phyloP scores from a whole-genome alignment of 2,888 invertebrate species.

The Plutella xylostella region DNA sequence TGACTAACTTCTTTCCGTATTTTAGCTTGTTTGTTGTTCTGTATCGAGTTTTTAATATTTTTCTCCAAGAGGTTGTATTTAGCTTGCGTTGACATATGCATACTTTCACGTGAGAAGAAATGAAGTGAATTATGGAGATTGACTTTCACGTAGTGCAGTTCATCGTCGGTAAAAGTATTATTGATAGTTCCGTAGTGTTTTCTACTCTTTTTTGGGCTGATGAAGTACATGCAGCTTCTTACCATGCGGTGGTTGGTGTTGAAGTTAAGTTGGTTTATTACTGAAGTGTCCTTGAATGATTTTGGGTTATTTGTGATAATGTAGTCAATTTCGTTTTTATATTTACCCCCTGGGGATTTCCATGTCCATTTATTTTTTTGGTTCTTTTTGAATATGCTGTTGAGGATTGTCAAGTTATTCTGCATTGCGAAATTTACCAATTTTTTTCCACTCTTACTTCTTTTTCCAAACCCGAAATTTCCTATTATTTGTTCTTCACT shows the following conservation, averaged over 20 bases:
- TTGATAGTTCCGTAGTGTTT: too few species aligned
- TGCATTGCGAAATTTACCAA: slow-evolving; percentile 6
- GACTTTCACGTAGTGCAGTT: too few species aligned
- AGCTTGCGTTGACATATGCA: too few species aligned
- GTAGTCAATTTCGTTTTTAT: neutral
- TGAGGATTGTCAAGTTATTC: slow-evolving; percentile 7
- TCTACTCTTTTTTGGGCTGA: too few species aligned
- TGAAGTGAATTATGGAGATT: too few species aligned
- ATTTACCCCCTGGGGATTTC: neutral
- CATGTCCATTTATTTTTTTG: neutral
- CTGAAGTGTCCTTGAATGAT: neutral
- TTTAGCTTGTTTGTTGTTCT: too few species aligned
- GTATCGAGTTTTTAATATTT: too few species aligned
- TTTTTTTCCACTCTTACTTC: slow-evolving; percentile 4
- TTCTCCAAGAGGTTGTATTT: too few species aligned
- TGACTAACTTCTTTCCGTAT: too few species aligned
- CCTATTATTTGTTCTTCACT: neutral
- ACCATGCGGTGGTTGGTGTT: neutral
- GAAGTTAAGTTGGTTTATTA: neutral
- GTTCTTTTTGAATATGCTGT: neutral
- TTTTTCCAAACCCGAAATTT: neutral
- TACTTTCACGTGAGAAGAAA: too few species aligned
- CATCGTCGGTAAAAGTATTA: too few species aligned
- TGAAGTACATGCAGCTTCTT: too few species aligned
- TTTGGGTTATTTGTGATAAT: neutral